Conservation (phyloP, 1,140 invertebrate genomes). For the Drosophila novamexicana region DNA sequence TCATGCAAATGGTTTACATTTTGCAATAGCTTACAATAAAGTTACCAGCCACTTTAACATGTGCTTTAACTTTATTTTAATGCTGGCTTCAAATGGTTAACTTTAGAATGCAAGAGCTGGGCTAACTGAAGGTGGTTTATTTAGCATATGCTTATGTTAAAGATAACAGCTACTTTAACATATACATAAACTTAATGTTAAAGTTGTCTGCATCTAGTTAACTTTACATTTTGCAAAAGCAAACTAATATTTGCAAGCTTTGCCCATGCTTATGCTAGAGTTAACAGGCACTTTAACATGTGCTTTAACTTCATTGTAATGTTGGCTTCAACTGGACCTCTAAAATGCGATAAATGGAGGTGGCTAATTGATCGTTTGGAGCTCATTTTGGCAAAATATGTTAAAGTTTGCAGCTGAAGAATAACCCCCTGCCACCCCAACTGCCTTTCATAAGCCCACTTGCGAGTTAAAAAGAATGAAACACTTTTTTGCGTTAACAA, state of each 20-base stretch:
- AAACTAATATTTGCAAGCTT: background rate
- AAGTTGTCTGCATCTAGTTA: background rate
- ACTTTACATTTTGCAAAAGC: too few species aligned
- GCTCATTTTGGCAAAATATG: too few species aligned
- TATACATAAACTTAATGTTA: background rate
- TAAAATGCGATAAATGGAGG: too few species aligned
- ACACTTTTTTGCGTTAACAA: background rate
- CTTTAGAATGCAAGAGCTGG: slow-evolving; percentile 6
- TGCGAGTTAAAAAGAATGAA: background rate
- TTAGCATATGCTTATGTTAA: background rate
- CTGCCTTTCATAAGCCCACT: too few species aligned
- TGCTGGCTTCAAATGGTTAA: background rate
- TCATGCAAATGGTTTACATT: slow-evolving; percentile 1
- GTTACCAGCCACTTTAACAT: background rate
- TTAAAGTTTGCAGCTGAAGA: too few species aligned
- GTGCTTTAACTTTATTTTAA: too few species aligned
- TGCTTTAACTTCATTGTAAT: too few species aligned
- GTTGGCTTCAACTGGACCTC: too few species aligned
- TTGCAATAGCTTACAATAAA: background rate
- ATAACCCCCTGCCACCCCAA: too few species aligned
- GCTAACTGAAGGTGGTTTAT: background rate
- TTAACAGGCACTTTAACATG: background rate
- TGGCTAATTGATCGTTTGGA: too few species aligned
- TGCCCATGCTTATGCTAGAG: background rate
- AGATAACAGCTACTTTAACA: background rate